A percentile compares a stretch with the other conserved stretches of the same genome.
phyloP scores from a whole-genome alignment of 2,797 vertebrate genomes.

The Malurus leucopterus region DNA sequence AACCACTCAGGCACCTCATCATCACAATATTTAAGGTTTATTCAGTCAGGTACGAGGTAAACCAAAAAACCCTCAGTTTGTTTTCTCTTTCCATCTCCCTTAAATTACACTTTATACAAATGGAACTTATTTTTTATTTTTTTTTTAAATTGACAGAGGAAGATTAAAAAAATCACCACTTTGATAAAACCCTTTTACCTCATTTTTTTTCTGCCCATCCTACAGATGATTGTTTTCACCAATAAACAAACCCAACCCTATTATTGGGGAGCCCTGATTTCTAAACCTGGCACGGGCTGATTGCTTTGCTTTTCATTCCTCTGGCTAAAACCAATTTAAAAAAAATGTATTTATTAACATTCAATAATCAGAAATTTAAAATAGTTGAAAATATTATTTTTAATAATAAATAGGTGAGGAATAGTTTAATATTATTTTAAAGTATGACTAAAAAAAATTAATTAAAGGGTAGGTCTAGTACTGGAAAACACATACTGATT shows the following conservation, averaged over 20 bases:
- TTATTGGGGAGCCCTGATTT: background rate
- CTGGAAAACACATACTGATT: background rate
- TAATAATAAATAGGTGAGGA: too few species aligned
- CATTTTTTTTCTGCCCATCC: background rate
- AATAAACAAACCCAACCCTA: conserved; percentile 23
- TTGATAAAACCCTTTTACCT: background rate
- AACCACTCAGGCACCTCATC: background rate
- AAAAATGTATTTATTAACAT: background rate
- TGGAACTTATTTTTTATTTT: background rate
- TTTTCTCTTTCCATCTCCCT: background rate
- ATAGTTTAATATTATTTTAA: background rate
- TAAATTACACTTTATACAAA: background rate
- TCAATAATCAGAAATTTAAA: rapidly evolving
- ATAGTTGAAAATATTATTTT: background rate
- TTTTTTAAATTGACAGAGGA: background rate
- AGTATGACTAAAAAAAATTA: too few species aligned
- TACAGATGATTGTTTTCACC: background rate
- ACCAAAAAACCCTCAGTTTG: background rate
- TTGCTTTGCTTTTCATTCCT: background rate
- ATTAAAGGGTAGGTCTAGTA: background rate
- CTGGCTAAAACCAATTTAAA: background rate
- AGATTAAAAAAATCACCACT: background rate
- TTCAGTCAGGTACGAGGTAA: background rate
- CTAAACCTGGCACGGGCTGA: background rate
- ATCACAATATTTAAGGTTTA: background rate